Percentiles rank a stretch among this genome's conserved stretches.
phyloP scores from a whole-genome alignment of 2,797 vertebrate genomes.

The Tadarida brasiliensis region DNA sequence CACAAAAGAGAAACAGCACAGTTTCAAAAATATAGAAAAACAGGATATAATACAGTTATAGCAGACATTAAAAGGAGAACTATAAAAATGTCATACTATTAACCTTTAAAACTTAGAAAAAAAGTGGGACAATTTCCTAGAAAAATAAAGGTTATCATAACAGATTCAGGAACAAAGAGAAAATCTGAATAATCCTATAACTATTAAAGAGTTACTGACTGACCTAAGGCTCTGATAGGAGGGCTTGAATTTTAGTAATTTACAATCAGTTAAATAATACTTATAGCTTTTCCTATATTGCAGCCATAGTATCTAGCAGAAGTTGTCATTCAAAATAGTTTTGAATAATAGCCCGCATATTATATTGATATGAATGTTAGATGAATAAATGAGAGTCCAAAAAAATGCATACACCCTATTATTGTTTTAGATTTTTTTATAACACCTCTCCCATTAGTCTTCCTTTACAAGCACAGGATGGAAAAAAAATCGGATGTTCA shows the following conservation, averaged over 20 bases:
- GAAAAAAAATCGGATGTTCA: not conserved
- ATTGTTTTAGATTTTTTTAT: not conserved
- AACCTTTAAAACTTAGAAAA: not conserved
- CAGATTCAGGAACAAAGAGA: not conserved
- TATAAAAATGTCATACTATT: not conserved
- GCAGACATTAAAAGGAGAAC: not conserved
- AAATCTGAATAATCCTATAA: not conserved
- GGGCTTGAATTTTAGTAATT: not conserved
- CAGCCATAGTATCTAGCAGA: not conserved
- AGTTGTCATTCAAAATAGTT: not conserved
- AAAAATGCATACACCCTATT: not conserved
- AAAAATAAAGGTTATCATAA: not conserved
- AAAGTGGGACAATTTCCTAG: not conserved
- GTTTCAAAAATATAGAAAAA: not conserved
- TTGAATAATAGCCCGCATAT: not conserved
- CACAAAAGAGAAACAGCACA: not conserved
- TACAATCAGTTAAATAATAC: not conserved
- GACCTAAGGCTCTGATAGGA: not conserved
- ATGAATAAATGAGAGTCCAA: not conserved
- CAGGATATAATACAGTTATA: not conserved
- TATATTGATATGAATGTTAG: not conserved
- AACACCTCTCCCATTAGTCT: not conserved
- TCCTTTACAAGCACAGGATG: not conserved
- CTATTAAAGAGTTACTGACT: not conserved
- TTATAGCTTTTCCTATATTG: not conserved